Percentiles rank a stretch among this genome's conserved stretches.
phyloP scores from a whole-genome alignment of 64 coral and sea anemone species.

The Platygyra sinensis region DNA sequence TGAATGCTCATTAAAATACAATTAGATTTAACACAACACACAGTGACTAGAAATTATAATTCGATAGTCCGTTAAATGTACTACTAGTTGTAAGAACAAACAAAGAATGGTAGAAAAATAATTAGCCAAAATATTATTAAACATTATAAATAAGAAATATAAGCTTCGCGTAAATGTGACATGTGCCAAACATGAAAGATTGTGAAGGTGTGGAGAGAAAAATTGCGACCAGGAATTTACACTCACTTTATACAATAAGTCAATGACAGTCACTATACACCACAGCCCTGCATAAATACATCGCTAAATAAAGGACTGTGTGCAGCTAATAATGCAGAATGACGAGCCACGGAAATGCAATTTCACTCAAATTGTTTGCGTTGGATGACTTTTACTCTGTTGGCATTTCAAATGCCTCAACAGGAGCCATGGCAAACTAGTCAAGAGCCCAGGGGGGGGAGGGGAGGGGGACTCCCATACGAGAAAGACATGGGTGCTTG shows the following conservation, averaged over 20 bases:
- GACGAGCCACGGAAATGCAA: neutral
- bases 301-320: constrained; percentile 9
- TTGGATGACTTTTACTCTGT: too few relatives aligned
- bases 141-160: constrained; percentile 41
- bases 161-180: constrained; percentile 3
- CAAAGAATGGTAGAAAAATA: constrained; percentile 28
- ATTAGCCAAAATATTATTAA: constrained; percentile 37
- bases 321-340: neutral
- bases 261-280: neutral
- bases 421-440: too few relatives aligned
- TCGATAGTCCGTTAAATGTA: neutral
- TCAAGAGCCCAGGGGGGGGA: too few relatives aligned
- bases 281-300: constrained; percentile 19
- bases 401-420: too few relatives aligned
- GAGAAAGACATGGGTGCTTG: too few relatives aligned
- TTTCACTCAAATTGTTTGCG: neutral
- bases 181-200: neutral
- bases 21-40: neutral
- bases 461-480: too few relatives aligned
- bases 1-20: neutral
- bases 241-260: neutral
- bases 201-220: neutral
- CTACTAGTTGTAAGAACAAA: neutral
- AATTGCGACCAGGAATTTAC: neutral
- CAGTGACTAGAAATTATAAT: neutral